Base-by-base conservation (phyloP, 2,888 invertebrate species). In the Apotomis capreana region DNA sequence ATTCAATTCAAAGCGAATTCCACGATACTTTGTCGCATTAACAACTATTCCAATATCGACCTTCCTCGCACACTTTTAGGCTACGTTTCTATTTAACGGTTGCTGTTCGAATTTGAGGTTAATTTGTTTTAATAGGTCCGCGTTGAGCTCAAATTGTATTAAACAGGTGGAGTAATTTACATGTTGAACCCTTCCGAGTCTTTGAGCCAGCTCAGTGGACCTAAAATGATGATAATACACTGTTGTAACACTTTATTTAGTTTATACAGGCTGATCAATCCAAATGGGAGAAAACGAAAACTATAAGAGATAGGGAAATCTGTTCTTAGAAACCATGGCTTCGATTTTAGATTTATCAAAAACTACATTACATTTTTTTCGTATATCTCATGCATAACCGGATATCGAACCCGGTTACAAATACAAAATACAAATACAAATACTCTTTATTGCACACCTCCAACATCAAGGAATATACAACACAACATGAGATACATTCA, bases 101-200 rank as follows among this genome's bases (percentile, higher is more conserved):
- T 26, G 55, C 64, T 54, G 46, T 58, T 58, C 51, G 67, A 51
- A 67, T 67, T 58, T 13, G 49, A 58, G 37, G 49, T 58, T 67
- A 67, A 67, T 67, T 49, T 67, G 58, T 67, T 26, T 58, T 67
- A 58, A 67, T 62, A 52, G 57, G 57, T 44, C 46, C 46, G 55
- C 65, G 57, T 57, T 57, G 36, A 55, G 57, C 15, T 44, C 46
- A 26, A 46, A 65, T 57, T 57, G 65, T 67, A 67, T 67, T 67
- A 58, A 52, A 9, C 40, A 58, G 49, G 67, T 51, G 15, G 26
- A 0, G 26, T 58, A 58, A 67, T 67, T 67, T 67, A 67, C 58
- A 67, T 67, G 67, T 8, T 13, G 40, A 44, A 40, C 55, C 64
- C 46, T 64, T 13, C 49, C 44, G 52, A 44, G 13, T 55, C 55